Base-by-base conservation (phyloP, 2,797 vertebrate genomes). In the Enoplosus armatus region DNA sequence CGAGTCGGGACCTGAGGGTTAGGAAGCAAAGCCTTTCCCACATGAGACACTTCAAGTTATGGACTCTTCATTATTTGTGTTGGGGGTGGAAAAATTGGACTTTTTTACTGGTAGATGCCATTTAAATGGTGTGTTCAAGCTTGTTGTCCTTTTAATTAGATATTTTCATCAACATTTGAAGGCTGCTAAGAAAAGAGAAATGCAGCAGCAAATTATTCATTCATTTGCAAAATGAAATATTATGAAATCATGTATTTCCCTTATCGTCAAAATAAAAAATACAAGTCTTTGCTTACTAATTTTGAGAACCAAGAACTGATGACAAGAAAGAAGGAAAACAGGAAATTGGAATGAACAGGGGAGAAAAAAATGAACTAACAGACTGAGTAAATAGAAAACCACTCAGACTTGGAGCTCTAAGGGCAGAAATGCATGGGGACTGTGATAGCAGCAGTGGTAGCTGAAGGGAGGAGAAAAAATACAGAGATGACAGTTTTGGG, bases 401-500 rank as follows among this genome's bases (percentile, higher is more conserved):
- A 58, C 37, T 75, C 43, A 73, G 26, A 62, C 47, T 59, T 37
- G 3, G 26, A 74, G 72, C 59, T 59, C 24, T 6, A 2, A 53
- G 56, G 20, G 55, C 64, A 22, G 16, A 80, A 82, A 70, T 56
- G 29, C 63, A 53, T 26, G 12, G 12, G 45, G 56, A 70, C 43
- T 39, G 70, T 15, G 61, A 83, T 47, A 62, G 69, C 6, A 70
- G 53, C 41, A 59, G 27, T 10, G 9, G 73, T 35, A 39, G 35
- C 50, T 73, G 31, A 78, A 61, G 35, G 68, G 61, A 69, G 35
- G 27, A 45, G 39, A 8, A 22, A 76, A 60, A 61, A 69, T 35
- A 69, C 41, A 67, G 73, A 67, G n/a, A 87, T 85, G 89, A 85
- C 76, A 86, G 85, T 86, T 89, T 83, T 55, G 76, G 78, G 85